phyloP scores from a whole-genome alignment of 2,888 invertebrate species.

The Brassicogethes aeneus region DNA sequence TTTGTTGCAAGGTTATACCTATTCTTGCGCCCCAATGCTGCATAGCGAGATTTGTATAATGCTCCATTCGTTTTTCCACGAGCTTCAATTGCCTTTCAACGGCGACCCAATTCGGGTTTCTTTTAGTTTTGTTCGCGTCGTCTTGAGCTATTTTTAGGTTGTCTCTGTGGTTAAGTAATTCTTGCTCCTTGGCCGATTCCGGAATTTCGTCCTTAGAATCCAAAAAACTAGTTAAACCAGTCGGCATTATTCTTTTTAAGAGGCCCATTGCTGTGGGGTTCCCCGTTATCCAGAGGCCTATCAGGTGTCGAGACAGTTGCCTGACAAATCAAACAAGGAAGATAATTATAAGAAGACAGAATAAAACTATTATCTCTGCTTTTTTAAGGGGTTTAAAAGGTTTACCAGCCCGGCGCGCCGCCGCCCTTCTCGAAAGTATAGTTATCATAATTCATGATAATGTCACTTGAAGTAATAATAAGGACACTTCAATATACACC shows the following conservation, averaged over 20 bases:
- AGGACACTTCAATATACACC: too few species aligned
- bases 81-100: slow-evolving; percentile 64
- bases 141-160: slow-evolving; percentile 91
- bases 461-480: too few species aligned
- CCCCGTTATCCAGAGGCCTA: slow-evolving; percentile 93
- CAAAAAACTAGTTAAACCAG: slow-evolving; percentile 81
- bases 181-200: slow-evolving; percentile 59
- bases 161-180: slow-evolving; percentile 72
- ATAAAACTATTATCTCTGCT: too few species aligned
- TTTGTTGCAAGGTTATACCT: slow-evolving; percentile 47
- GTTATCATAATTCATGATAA: too few species aligned
- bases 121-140: slow-evolving; percentile 57
- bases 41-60: slow-evolving; percentile 54
- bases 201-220: slow-evolving; percentile 83
- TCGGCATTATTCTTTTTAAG: slow-evolving; percentile 81
- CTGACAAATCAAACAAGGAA: too few species aligned
- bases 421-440: too few species aligned
- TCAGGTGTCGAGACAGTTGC: slow-evolving; percentile 89
- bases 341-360: too few species aligned
- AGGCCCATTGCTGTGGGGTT: slow-evolving; percentile 86
- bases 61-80: slow-evolving; percentile 75
- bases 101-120: slow-evolving; percentile 62
- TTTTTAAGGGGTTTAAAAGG: too few species aligned
- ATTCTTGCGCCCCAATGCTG: slow-evolving; percentile 64
- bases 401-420: too few species aligned